Evolutionary conservation across 2,113 vertebrate genomes (phyloP).

Genomic region (Pteronura brasiliensis): DNA sequence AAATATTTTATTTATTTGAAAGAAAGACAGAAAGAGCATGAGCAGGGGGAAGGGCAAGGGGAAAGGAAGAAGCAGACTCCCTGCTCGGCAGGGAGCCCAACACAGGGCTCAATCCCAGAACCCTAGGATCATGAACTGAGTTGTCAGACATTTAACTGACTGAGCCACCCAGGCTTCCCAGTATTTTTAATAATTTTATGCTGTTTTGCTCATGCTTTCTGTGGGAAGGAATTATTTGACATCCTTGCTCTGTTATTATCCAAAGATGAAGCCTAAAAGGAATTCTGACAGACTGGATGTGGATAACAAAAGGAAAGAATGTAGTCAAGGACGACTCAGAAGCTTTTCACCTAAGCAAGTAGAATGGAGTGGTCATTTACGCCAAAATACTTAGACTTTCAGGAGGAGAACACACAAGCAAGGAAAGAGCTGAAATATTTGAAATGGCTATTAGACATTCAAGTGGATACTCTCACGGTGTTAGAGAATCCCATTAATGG

Average conservation of each 20-base stretch:
- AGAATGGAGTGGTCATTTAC: background rate
- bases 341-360: background rate
- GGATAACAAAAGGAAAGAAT: background rate
- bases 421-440: background rate
- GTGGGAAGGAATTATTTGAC: background rate
- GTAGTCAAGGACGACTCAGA: background rate
- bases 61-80: background rate
- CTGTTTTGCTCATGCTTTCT: slow-evolving; percentile 13
- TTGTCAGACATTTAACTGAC: background rate
- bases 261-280: background rate
- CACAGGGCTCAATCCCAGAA: background rate
- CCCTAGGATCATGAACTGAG: background rate
- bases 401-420: background rate
- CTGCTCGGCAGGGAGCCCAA: background rate
- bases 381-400: background rate
- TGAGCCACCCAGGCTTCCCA: background rate
- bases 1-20: background rate
- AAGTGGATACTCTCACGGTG: background rate
- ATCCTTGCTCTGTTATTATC: background rate
- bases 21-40: background rate
- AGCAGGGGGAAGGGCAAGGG: background rate
- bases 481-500: background rate
- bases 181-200: background rate
- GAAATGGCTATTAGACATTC: background rate
- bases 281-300: background rate